These are phyloP conservation scores for Bimastos eiseni DNA, from an alignment of 2,888 invertebrate species.

Conservation along the genomic window DNA sequence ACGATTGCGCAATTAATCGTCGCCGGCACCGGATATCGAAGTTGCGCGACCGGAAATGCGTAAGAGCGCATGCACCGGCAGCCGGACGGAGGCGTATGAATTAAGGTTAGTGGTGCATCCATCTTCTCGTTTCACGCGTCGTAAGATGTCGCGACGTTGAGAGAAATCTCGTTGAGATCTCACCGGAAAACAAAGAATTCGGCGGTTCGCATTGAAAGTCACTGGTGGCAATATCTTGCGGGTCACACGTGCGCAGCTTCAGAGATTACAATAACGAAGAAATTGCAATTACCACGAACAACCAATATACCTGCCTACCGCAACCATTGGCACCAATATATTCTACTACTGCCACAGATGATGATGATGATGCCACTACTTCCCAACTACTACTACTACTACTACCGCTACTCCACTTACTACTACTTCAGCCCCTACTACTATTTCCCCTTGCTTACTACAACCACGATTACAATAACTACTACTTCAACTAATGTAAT, in stretches of 20 bases:
- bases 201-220: not conserved
- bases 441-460: too few species aligned
- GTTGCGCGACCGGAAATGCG: not conserved
- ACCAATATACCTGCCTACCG: too few species aligned
- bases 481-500: not conserved
- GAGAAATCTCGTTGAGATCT: not conserved
- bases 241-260: not conserved
- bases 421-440: too few species aligned
- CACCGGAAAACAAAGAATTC: not conserved
- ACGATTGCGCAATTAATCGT: not conserved
- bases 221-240: not conserved
- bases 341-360: too few species aligned
- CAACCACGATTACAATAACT: not conserved
- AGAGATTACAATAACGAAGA: not conserved
- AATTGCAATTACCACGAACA: too few species aligned
- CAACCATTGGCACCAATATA: too few species aligned
- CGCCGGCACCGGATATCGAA: not conserved
- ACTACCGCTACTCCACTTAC: too few species aligned
- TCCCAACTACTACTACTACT: too few species aligned
- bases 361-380: too few species aligned
- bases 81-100: not conserved
- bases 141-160: not conserved
- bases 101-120: conserved; percentile 15
- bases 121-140: conserved; percentile 2
- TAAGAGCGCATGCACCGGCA: not conserved